These are phyloP conservation scores for Nemapogon koenigi DNA, from an alignment of 2,888 invertebrate genomes.

Conservation along the genomic window DNA sequence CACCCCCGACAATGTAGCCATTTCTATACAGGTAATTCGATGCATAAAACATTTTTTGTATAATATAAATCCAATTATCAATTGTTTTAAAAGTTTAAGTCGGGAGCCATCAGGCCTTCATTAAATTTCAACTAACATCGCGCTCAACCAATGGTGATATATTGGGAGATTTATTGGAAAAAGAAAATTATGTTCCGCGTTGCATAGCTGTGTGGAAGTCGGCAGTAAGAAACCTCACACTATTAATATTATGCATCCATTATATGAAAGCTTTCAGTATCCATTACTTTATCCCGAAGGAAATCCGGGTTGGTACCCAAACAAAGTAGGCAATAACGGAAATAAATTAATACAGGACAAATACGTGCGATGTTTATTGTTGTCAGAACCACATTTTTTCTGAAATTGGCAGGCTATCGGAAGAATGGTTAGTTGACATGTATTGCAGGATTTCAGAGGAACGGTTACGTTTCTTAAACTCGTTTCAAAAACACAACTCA, in stretches of 20 bases:
- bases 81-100: constrained; percentile 3
- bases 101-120: constrained; percentile 1
- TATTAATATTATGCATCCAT: constrained; percentile 11
- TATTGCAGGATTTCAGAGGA: constrained; percentile 12
- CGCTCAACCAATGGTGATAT: constrained; percentile 13
- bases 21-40: constrained; percentile 10
- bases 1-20: no score
- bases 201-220: constrained; percentile 14
- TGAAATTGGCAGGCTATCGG: constrained; percentile 10
- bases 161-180: constrained; percentile 11
- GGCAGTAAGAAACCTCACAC: constrained; percentile 10
- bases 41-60: constrained; percentile 10
- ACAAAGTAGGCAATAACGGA: constrained; percentile 7
- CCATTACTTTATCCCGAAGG: constrained; percentile 8
- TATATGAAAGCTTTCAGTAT: constrained; percentile 12
- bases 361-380: constrained; percentile 11
- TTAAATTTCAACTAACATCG: constrained; percentile 6
- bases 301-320: constrained; percentile 6
- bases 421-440: constrained; percentile 15
- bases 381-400: constrained; percentile 11
- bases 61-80: constrained; percentile 1
- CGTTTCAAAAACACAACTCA: neutral
- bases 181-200: constrained; percentile 8
- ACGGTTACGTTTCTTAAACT: constrained; percentile 6
- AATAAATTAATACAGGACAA: constrained; percentile 9